phyloP scores from a whole-genome alignment of 2,888 invertebrate species.

The Ommatoiulus sabulosus region DNA sequence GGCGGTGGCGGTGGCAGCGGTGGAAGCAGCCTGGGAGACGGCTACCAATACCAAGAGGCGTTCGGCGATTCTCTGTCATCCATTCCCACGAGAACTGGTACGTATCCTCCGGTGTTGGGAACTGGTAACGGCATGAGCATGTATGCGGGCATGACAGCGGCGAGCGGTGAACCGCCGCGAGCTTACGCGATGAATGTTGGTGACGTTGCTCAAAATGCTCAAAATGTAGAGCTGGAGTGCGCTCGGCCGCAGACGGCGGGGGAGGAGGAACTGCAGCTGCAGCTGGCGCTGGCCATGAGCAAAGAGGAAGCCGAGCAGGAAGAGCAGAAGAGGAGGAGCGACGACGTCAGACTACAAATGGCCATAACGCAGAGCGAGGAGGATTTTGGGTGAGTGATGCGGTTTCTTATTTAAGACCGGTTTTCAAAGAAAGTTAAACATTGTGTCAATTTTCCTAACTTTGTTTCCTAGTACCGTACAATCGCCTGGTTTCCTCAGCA shows the following conservation, averaged over 20 bases:
- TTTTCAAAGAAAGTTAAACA: too few species aligned
- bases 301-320: conserved; percentile 98
- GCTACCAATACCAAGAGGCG: neutral
- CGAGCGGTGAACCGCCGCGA: neutral
- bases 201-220: too few species aligned
- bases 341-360: conserved; percentile 95
- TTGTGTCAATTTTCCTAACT: too few species aligned
- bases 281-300: conserved; percentile 97
- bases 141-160: neutral
- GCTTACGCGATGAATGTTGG: neutral
- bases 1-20: neutral
- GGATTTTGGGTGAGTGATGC: conserved; percentile 79
- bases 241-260: conserved; percentile 97
- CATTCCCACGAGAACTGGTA: neutral
- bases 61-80: conserved; percentile 9
- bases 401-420: conserved; percentile 18
- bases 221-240: conserved; percentile 80
- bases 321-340: conserved; percentile 91
- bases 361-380: conserved; percentile 95
- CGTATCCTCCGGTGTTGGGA: neutral
- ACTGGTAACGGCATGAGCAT: neutral
- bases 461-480: conserved; percentile 9
- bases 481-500: neutral
- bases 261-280: conserved; percentile 97
- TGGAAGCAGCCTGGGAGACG: neutral